Evolutionary conservation across 2,113 vertebrate species (phyloP), one percentile per base, ranked within the genome.

Genomic region (Seriola rivoliana): DNA sequence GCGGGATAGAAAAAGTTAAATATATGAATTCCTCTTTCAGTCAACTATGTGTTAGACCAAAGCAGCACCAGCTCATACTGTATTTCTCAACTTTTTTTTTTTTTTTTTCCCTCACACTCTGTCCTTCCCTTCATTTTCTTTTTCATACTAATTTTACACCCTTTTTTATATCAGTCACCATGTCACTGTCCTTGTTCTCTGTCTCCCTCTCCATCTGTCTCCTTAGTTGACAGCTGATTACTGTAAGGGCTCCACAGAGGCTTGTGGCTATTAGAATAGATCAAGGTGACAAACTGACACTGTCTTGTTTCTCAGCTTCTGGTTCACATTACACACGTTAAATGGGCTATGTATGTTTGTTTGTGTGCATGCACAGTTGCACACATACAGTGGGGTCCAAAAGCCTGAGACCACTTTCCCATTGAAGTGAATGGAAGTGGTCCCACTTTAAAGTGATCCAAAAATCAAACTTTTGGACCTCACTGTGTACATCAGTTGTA

Each of bases 281-380:
- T 85, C 88, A 90, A 90, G 88, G 91, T 89, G 89, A 87, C 86
- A 91, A 89, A 88, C 44, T 81, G 88, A 75, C 78, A 80, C 25
- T 42, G 34, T 38, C 79, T 74, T 64, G 54, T 42, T 78, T 88
- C 48, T 57, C 72, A 57, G 57, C 73, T 68, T 42, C 40, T 63
- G 46, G 68, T 79, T 82, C 55, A 84, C n/a, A 68, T 90, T 80
- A 54, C 74, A 17, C 38, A 21, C 48, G 65, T 66, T 73, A 68
- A 62, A 63, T 67, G 17, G 42, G 21, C 8, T 64, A 11, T 81
- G 38, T 78, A 40, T 59, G 8, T 60, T 32, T 65, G 52, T 71
- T 36, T 73, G 12, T 60, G 11, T 69, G 8, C 19, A 38, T 36
- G 34, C 34, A 36, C 29, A 29, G 38, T 38, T 71, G 75, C 19